Percentiles rank a stretch among this genome's conserved stretches.
Conservation (phyloP, 2,113 vertebrate species). For the Struthidea cinerea region DNA sequence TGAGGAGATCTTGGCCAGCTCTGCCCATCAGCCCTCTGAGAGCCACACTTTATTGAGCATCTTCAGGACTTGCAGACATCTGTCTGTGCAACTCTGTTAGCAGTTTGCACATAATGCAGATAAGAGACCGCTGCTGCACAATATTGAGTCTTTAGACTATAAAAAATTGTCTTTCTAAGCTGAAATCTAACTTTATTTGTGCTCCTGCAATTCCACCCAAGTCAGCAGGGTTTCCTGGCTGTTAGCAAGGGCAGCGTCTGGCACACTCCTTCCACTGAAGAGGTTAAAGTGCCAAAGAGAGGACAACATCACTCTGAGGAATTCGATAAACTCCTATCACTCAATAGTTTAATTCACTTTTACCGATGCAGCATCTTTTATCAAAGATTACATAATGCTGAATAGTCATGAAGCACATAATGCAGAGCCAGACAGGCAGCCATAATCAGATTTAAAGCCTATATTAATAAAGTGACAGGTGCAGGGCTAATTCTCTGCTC, state of each 20-base stretch:
- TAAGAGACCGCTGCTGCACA: neutral
- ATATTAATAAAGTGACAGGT: constrained; percentile 31
- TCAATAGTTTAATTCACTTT: constrained; percentile 60
- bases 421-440: constrained; percentile 44
- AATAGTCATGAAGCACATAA: constrained; percentile 35
- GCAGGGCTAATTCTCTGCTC: neutral
- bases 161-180: constrained; percentile 48
- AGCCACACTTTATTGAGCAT: neutral
- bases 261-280: neutral
- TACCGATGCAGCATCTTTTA: constrained; percentile 56
- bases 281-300: constrained; percentile 42
- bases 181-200: constrained; percentile 44
- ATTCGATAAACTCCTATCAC: constrained; percentile 57
- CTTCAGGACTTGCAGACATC: neutral
- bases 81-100: neutral
- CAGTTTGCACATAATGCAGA: constrained; percentile 4
- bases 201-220: constrained; percentile 3
- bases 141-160: constrained; percentile 6
- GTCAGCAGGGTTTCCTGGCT: constrained; percentile 48
- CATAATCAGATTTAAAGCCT: constrained; percentile 65
- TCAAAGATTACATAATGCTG: constrained; percentile 66
- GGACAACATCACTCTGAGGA: neutral
- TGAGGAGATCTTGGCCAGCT: neutral
- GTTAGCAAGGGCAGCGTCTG: constrained; percentile 4
- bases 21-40: neutral